phyloP scores from a whole-genome alignment of 2,113 vertebrate species.

The Notechis scutatus region DNA sequence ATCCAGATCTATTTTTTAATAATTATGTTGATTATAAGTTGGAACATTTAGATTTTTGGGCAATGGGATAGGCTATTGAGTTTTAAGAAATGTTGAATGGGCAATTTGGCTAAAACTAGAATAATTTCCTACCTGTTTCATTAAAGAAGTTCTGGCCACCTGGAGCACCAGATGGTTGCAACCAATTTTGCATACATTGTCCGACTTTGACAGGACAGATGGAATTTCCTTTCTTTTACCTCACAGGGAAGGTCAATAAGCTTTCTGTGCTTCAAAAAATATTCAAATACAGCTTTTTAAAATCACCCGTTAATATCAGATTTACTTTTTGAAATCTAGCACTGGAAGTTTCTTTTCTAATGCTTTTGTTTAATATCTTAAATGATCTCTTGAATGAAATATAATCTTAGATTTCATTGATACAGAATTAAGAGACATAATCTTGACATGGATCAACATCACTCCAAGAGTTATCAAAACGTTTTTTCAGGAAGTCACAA shows the following conservation, averaged over 20 bases:
- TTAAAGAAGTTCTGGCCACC: slow-evolving; percentile 59
- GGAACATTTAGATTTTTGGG: neutral
- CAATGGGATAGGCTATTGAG: neutral
- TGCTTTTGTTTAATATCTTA: slow-evolving; percentile 15
- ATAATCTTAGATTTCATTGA: slow-evolving; percentile 26
- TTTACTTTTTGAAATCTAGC: slow-evolving; percentile 21
- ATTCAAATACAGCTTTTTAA: slow-evolving; percentile 36
- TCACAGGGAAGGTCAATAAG: slow-evolving; percentile 44
- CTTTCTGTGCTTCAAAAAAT: slow-evolving; percentile 41
- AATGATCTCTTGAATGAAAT: slow-evolving; percentile 36
- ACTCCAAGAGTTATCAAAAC: neutral
- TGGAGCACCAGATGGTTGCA: slow-evolving; percentile 65
- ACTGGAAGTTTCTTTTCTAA: slow-evolving; percentile 2
- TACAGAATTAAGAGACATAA: neutral
- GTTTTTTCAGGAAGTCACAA: neutral
- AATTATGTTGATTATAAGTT: neutral
- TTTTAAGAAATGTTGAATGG: neutral
- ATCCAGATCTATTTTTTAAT: neutral
- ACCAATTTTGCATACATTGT: slow-evolving; percentile 56
- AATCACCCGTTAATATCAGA: slow-evolving; percentile 21
- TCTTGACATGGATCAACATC: neutral
- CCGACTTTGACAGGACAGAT: slow-evolving; percentile 63
- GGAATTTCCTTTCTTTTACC: slow-evolving; percentile 42
- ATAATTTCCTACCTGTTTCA: slow-evolving; percentile 45
- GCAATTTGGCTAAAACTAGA: neutral